phyloP scores from a whole-genome alignment of 2,113 vertebrate species.

The Climacteris rufus region DNA sequence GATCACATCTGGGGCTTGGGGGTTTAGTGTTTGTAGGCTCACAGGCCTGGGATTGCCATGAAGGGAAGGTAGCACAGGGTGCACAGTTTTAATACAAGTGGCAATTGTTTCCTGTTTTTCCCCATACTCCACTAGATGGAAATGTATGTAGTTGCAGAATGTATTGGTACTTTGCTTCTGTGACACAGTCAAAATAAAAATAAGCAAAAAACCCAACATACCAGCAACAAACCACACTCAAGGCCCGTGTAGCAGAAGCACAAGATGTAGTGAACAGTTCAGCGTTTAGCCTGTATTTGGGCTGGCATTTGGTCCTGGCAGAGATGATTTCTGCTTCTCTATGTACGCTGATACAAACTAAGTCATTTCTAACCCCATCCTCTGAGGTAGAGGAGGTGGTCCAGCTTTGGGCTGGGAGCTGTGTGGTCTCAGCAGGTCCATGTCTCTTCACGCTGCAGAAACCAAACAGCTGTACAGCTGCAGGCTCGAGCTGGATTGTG shows the following conservation, averaged over 20 bases:
- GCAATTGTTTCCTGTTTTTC: background rate
- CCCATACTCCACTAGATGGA: background rate
- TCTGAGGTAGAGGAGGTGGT: background rate
- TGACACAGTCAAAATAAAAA: background rate
- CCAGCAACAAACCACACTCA: background rate
- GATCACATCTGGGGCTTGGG: accelerated
- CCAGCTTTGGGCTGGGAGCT: background rate
- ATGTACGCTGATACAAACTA: background rate
- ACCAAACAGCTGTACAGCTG: background rate
- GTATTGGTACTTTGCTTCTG: background rate
- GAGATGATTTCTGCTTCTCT: background rate
- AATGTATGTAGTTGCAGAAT: background rate
- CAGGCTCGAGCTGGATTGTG: accelerated
- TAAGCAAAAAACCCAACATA: background rate
- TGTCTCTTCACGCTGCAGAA: accelerated
- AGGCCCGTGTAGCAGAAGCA: accelerated
- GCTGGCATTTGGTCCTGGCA: background rate
- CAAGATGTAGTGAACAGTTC: background rate
- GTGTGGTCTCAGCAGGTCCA: background rate
- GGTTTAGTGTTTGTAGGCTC: background rate
- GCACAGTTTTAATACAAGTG: background rate
- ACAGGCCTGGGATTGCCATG: background rate
- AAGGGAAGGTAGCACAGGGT: background rate
- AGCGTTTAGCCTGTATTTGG: background rate
- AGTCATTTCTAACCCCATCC: accelerated